Conservation (phyloP, 64 coral and sea anemone species). For the Astreopora myriophthalma region DNA sequence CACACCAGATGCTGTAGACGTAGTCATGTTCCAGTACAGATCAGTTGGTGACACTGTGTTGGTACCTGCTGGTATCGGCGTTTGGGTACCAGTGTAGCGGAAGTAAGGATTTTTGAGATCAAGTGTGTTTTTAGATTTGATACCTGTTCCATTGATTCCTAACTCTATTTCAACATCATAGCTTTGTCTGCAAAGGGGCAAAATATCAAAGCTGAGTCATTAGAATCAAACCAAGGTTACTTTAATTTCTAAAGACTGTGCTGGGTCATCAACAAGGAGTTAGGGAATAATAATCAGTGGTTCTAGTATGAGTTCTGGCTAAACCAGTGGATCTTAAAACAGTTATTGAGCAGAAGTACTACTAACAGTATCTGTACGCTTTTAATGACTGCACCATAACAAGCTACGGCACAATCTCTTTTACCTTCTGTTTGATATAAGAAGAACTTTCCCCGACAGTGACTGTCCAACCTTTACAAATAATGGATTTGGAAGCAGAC, state of each 20-base stretch:
- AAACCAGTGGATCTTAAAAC: too few relatives aligned
- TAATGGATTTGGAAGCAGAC: conserved; percentile 84
- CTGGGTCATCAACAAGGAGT: too few relatives aligned
- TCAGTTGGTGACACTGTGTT: conserved; percentile 90
- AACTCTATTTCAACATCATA: conserved; percentile 96
- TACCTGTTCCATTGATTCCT: conserved; percentile 77
- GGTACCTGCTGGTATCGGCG: conserved; percentile 68
- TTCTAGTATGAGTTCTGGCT: too few relatives aligned
- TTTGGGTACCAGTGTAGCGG: conserved; percentile 84
- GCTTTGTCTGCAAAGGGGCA: conserved; percentile 70
- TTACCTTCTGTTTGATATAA: conserved; percentile 92
- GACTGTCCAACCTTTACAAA: conserved; percentile 95
- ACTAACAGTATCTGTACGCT: too few relatives aligned
- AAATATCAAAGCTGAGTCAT: not conserved
- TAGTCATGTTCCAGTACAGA: conserved; percentile 85
- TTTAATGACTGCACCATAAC: too few relatives aligned
- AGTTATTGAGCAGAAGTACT: too few relatives aligned
- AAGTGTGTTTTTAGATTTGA: conserved; percentile 78
- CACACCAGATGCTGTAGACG: conserved; percentile 28
- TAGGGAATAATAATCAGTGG: too few relatives aligned
- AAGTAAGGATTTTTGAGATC: conserved; percentile 98
- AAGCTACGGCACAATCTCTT: too few relatives aligned
- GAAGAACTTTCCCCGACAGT: conserved; percentile 72
- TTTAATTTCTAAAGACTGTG: not conserved
- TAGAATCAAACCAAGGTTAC: not conserved